Base-by-base conservation (phyloP, 1,140 invertebrate genomes). In the Argopecten irradians region DNA sequence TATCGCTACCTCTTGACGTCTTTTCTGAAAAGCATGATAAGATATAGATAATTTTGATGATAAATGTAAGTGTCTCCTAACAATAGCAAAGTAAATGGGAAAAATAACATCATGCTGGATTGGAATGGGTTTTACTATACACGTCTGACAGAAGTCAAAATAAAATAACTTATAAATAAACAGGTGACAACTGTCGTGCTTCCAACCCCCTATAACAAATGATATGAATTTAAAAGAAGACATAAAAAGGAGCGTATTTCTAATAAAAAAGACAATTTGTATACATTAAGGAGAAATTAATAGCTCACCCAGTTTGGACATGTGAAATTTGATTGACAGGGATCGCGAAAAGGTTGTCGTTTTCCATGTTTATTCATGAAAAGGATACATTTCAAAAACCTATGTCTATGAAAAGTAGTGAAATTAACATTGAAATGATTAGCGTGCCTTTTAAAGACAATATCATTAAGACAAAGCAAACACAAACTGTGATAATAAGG, bases 361-460 rank as follows among this genome's bases (percentile, higher is more conserved):
- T 71, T 71, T 71, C 55, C 8, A 71, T 71, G 19, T 71, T 71
- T 71, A 71, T 71, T 71, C 55, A 71, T 71, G 55, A 71, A 71
- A 71, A 8, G 28, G 22, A n/a, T n/a, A 71, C 55, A 71, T n/a
- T 46, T 46, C 43, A 16, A 46, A 46, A 46, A 46, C 22, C 43
- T 19, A 46, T 46, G n/a, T 71, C 55, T n/a, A 71, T 71, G 55
- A 16, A 71, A 28, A 5, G 55, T 5, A 28, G 55, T 71, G 55
- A 71, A 71, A 71, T 71, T 71, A 71, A 71, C 55, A 71, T n/a
- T n/a, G n/a, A n/a, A 71, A 71, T 71, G n/a, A n/a, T 71, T 71
- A 71, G 13, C 11, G 28, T 71, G 55, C 28, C 28, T 71, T 71
- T 71, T 1, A 28, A 71, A 71, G n/a, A 39, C 36, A 71, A 71